Base-by-base conservation (phyloP, 1,140 invertebrate genomes). In the Cotesia chilonis region DNA sequence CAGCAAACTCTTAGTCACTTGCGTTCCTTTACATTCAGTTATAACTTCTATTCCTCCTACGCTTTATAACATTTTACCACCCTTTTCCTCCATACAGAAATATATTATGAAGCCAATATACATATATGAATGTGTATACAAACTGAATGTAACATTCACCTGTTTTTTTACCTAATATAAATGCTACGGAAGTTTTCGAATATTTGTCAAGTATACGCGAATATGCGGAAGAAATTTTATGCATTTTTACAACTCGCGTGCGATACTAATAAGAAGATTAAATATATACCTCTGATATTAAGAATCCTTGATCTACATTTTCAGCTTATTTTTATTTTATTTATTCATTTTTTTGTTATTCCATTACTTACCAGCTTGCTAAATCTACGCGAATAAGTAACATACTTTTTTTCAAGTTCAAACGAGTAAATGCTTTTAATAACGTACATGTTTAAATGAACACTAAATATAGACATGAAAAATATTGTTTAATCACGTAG, bases 231-330 rank as follows among this genome's bases (percentile, higher is more conserved):
- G 14, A 55, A 55, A 63, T 9, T 28, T 51, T 51, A 66, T 66
- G 5, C 64, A 66, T 66, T 66, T 51, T 66, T 51, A 67, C 41
- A 35, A 68, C 20, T 68, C 52, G 66, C 66, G 66, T 68, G 66
- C 35, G 20, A 20, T 28, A 9, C 12, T 14, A 12, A 68, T 52
- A 68, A 68, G 36, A 28, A 38, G 20, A 57, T 52, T 65, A 51
- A 65, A 65, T 47, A 65, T 65, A 12, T 35, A 55, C 10, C 7
- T 55, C 7, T n/a, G 9, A 66, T 51, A 51, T 51, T 66, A 52
- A 51, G 20, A 35, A 68, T n/a, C 52, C 64, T 66, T 66, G 64
- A 66, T 66, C 64, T 54, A 52, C 9, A 66, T 52, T 66, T n/a
- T 54, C 28, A 5, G 2, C 17, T 52, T n/a, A 47, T 68, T 52